Evolutionary conservation across 2,888 invertebrate genomes (phyloP), one percentile per base, ranked within the genome.

Genomic region (Empis livida): DNA sequence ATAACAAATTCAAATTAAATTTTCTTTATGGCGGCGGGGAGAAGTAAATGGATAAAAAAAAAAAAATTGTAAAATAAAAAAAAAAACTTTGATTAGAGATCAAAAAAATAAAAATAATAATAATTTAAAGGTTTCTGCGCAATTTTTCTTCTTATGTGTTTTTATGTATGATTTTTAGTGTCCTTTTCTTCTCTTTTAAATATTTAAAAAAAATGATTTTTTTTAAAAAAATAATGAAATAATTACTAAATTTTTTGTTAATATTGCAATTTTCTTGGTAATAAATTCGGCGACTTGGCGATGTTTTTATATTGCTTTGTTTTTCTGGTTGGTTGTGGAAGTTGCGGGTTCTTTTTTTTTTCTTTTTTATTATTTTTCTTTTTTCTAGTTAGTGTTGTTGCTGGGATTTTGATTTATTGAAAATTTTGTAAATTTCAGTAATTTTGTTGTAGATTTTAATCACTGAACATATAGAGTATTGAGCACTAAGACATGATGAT

Each of bases 401-500:
- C 3, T 32, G 3, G 3, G 13, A 5, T 32, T 13, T 32, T 13
- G 3, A 5, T 4, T 32, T 32, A 10, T 32, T n/a, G n/a, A 35
- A 35, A n/a, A 35, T n/a, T n/a, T n/a, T 5, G 13, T 35, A n/a
- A 35, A 35, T n/a, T 35, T 35, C 11, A 16, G 10, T 16, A 17
- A 35, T n/a, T 35, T 35, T 8, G 35, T 35, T n/a, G 35, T n/a
- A n/a, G 13, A n/a, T n/a, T n/a, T n/a, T 70, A 78, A 81, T 84
- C 84, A 88, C 74, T 86, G 81, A 77, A 90, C 88, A 76, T 90
- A 90, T 67, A 91, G 80, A 61, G 90, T 91, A 76, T 91, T 89
- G 72, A 95, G 79, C 70, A 96, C 91, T 72, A 96, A 82, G 64
- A 96, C 95, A 73, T 95, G 93, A 73, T 96, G 95, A 76, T 96